Conservation (phyloP, 2,888 invertebrate genomes). For the Cryptocephalus primarius region DNA sequence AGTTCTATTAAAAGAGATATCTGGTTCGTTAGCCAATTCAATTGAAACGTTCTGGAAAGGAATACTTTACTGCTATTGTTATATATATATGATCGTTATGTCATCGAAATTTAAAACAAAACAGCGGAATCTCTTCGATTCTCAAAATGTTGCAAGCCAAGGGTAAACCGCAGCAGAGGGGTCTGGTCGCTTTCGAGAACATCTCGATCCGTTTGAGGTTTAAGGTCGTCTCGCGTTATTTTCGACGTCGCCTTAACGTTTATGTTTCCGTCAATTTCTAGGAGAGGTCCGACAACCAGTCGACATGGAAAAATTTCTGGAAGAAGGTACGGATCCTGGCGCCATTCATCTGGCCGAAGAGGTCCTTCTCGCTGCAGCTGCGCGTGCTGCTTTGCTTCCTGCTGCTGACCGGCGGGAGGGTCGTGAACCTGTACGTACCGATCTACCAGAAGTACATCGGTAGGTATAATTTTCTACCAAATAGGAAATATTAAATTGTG, state of each 20-base stretch:
- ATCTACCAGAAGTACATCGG: slow-evolving; percentile 88
- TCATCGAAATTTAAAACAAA: too few species aligned
- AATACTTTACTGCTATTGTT: too few species aligned
- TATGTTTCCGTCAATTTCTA: slow-evolving; percentile 14
- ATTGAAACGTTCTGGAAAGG: too few species aligned
- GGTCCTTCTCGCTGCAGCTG: slow-evolving; percentile 62
- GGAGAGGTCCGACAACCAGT: slow-evolving; percentile 46
- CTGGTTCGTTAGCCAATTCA: too few species aligned
- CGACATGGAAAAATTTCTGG: slow-evolving; percentile 71
- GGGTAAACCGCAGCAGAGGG: slow-evolving; percentile 10
- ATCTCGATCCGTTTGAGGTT: slow-evolving; percentile 26
- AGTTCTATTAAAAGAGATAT: too few species aligned
- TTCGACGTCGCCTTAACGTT: too few species aligned
- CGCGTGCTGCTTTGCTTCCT: slow-evolving; percentile 73
- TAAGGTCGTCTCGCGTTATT: slow-evolving; percentile 17
- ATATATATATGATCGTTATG: too few species aligned
- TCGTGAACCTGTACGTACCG: slow-evolving; percentile 84
- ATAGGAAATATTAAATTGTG: too few species aligned
- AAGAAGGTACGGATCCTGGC: slow-evolving; percentile 67
- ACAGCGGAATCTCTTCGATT: too few species aligned
- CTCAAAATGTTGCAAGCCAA: too few species aligned
- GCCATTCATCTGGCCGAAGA: slow-evolving; percentile 93
- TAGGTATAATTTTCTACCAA: slow-evolving; percentile 35
- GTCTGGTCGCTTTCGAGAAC: slow-evolving; percentile 22
- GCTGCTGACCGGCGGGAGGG: slow-evolving; percentile 67